These are phyloP conservation scores for Rhipidura dahli DNA, from an alignment of 2,113 vertebrate genomes.

Conservation along the genomic window DNA sequence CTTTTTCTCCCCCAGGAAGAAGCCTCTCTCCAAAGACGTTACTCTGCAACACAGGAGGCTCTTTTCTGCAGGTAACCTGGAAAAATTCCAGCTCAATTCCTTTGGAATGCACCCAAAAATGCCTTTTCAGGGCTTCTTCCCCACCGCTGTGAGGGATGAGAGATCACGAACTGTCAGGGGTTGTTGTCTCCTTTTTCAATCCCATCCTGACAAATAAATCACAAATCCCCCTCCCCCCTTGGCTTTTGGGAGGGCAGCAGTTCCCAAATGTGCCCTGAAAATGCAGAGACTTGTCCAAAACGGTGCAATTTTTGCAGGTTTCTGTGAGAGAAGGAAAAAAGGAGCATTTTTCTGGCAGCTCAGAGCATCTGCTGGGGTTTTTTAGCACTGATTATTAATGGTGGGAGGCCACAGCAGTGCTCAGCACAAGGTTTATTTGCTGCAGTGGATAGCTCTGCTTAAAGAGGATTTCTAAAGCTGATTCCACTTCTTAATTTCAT, in stretches of 20 bases:
- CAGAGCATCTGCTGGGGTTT: neutral
- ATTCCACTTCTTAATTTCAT: neutral
- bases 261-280: neutral
- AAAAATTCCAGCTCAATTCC: neutral
- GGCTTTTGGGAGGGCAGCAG: neutral
- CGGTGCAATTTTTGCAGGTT: neutral
- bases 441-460: neutral
- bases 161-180: neutral
- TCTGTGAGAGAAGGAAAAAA: neutral
- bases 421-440: neutral
- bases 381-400: neutral
- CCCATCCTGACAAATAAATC: neutral
- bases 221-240: no score
- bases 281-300: neutral
- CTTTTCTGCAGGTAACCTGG: conserved; percentile 80
- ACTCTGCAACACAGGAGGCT: conserved; percentile 71
- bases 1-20: conserved; percentile 74
- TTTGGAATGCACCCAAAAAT: neutral
- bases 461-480: neutral
- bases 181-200: neutral
- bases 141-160: neutral
- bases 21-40: conserved; percentile 76
- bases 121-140: neutral
- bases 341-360: neutral
- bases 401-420: neutral